A percentile compares a stretch with the other conserved stretches of the same genome.
Evolutionary conservation across 2,888 invertebrate species (phyloP).

Genomic region (Catocala nupta): DNA sequence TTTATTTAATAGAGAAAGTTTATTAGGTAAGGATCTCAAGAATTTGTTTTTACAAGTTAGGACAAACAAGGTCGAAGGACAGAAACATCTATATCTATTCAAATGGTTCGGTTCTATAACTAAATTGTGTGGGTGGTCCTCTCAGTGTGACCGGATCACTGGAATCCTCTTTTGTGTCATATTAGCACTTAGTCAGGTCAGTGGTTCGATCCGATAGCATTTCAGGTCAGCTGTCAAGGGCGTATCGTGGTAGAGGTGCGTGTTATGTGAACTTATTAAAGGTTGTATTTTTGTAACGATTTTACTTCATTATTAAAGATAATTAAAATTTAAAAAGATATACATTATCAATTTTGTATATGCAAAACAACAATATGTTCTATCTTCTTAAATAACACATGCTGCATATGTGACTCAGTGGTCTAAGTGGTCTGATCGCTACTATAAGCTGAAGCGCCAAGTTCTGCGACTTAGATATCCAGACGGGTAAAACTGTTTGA

Average conservation of each 20-base stretch:
- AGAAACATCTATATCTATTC: not conserved
- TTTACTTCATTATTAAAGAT: no score
- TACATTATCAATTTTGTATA: no score
- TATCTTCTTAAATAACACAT: no score
- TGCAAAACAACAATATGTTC: no score
- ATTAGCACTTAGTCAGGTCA: slow-evolving; percentile 47
- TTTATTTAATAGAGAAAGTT: slow-evolving; percentile 3
- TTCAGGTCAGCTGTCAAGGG: slow-evolving; percentile 8
- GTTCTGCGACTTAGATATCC: no score
- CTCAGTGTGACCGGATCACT: slow-evolving; percentile 30
- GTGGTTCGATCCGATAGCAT: slow-evolving; percentile 33
- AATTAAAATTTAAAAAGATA: no score
- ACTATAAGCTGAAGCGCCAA: no score
- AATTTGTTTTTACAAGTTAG: not conserved
- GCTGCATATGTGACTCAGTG: no score
- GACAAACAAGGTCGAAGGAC: slow-evolving; percentile 1
- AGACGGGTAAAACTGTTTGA: no score
- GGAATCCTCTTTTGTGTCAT: slow-evolving; percentile 40
- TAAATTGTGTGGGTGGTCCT: slow-evolving; percentile 31
- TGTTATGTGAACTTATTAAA: not conserved
- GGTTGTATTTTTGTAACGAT: not conserved
- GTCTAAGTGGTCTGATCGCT: no score
- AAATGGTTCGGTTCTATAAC: slow-evolving; percentile 37
- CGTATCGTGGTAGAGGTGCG: not conserved
- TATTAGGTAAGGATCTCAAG: not conserved